phyloP scores from a whole-genome alignment of 2,797 vertebrate species.

The Epinephelus awoara region DNA sequence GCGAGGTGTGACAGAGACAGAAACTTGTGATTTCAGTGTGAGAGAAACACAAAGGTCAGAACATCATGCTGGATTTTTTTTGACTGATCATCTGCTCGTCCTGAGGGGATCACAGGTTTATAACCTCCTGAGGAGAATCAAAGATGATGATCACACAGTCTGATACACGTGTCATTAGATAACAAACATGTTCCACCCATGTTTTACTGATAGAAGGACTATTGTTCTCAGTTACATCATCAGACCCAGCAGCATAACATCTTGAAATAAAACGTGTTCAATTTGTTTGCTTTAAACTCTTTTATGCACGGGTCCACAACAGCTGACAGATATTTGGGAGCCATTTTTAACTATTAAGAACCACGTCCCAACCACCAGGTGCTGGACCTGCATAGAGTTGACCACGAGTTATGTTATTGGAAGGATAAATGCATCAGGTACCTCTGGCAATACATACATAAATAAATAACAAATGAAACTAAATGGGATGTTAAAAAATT shows the following conservation, averaged over 20 bases:
- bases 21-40: conserved; percentile 45
- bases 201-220: neutral
- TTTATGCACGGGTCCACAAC: too few species aligned
- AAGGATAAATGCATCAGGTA: too few species aligned
- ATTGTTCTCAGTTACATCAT: neutral
- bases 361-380: too few species aligned
- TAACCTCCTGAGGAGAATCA: neutral
- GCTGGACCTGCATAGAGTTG: too few species aligned
- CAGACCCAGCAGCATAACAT: neutral
- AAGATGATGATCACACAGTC: neutral
- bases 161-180: neutral
- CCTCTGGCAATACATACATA: too few species aligned
- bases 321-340: too few species aligned
- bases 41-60: neutral
- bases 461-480: too few species aligned
- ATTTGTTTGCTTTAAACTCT: neutral
- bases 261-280: neutral
- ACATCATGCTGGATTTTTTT: neutral
- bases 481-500: too few species aligned
- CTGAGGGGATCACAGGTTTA: neutral
- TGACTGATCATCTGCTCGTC: conserved; percentile 1
- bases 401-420: too few species aligned
- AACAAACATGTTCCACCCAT: neutral
- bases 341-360: too few species aligned
- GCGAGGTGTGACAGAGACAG: neutral